Percentiles rank a stretch among this genome's conserved stretches.
phyloP scores from a whole-genome alignment of 2,113 vertebrate species.

The Rhegmatorhina hoffmannsi region DNA sequence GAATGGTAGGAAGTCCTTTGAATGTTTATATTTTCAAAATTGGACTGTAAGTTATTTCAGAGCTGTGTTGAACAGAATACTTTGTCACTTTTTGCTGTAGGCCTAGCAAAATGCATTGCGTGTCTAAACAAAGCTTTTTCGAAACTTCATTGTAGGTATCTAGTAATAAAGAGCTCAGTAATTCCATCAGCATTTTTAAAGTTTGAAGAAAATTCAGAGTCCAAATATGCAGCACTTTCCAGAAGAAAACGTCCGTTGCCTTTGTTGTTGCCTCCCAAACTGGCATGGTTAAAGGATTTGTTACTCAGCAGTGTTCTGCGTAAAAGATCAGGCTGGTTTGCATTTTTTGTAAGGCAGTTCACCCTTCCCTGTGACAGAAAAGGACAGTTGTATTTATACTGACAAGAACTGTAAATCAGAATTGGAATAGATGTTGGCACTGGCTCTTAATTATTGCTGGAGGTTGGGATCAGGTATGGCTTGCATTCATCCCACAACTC shows the following conservation, averaged over 20 bases:
- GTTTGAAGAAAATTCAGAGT: neutral
- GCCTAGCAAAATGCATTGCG: neutral
- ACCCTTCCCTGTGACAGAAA: constrained; percentile 12
- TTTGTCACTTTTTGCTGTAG: neutral
- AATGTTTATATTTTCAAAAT: neutral
- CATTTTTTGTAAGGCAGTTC: constrained; percentile 23
- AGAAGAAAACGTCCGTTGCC: constrained; percentile 11
- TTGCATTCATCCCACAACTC: neutral
- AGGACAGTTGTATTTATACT: constrained; percentile 47
- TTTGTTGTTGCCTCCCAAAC: constrained; percentile 34
- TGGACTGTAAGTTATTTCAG: neutral
- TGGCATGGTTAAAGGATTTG: constrained; percentile 27
- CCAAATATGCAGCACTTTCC: neutral
- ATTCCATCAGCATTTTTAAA: constrained; percentile 15
- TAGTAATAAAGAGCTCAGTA: neutral
- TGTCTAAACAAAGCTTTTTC: neutral
- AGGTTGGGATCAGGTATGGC: constrained; percentile 12
- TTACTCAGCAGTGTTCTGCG: constrained; percentile 28
- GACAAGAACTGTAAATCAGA: constrained; percentile 40
- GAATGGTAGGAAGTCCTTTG: neutral
- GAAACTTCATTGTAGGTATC: neutral
- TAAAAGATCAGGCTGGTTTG: constrained; percentile 47
- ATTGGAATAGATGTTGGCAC: constrained; percentile 20
- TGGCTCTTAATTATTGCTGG: constrained; percentile 34
- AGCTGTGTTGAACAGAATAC: neutral